Conservation (phyloP, 2,888 invertebrate genomes). For the Platycnemis pennipes region DNA sequence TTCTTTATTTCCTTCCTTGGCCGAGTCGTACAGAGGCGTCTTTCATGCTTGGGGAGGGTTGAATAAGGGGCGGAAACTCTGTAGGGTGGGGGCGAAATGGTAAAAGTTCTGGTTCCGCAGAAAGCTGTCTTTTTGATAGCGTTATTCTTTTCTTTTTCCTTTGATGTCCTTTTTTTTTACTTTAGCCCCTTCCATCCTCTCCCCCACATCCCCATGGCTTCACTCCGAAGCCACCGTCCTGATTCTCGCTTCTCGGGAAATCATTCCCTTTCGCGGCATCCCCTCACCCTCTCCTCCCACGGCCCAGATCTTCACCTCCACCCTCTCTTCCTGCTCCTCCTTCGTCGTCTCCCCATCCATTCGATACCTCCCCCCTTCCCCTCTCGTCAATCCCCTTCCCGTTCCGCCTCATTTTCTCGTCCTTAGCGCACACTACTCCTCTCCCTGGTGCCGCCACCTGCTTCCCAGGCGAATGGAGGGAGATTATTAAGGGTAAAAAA, state of each 20-base stretch:
- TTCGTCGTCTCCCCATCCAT: not conserved
- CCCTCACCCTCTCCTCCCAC: not conserved
- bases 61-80: not conserved
- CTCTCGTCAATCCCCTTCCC: not conserved
- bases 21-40: not conserved
- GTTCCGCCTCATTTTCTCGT: too few relatives aligned
- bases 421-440: not conserved
- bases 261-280: not conserved
- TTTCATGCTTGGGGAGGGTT: not conserved
- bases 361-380: not conserved
- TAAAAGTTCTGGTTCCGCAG: conserved; percentile 29
- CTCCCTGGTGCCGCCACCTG: too few relatives aligned
- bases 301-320: not conserved
- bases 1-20: not conserved
- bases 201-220: not conserved
- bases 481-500: too few relatives aligned
- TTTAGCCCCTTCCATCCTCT: not conserved
- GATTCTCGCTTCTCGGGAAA: conserved; percentile 18
- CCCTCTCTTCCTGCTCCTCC: not conserved
- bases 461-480: too few relatives aligned
- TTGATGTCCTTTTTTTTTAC: not conserved
- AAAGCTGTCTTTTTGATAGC: conserved; percentile 21
- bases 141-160: not conserved
- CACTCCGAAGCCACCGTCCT: not conserved
- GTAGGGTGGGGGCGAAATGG: not conserved